phyloP scores from a whole-genome alignment of 2,797 vertebrate species.

The Podarcis lilfordi region DNA sequence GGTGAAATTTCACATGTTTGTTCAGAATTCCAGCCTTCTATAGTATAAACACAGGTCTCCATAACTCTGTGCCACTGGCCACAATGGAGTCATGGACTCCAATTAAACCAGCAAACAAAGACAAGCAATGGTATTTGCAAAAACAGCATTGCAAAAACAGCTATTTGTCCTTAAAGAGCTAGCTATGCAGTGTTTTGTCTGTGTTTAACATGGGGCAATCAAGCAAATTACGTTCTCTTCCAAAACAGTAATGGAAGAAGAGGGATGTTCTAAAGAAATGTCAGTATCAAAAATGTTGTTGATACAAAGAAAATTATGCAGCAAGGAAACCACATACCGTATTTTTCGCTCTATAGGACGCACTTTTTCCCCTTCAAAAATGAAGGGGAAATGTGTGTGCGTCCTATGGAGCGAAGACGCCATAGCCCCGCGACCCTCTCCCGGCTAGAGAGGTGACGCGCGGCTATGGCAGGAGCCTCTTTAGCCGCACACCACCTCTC shows the following conservation, averaged over 20 bases:
- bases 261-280: background rate
- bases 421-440: too few species aligned
- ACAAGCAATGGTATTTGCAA: too few species aligned
- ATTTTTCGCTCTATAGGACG: too few species aligned
- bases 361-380: too few species aligned
- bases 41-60: too few species aligned
- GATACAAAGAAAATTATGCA: background rate
- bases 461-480: too few species aligned
- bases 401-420: too few species aligned
- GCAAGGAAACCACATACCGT: background rate
- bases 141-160: too few species aligned
- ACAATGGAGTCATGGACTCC: background rate
- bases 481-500: too few species aligned
- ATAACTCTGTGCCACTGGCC: background rate
- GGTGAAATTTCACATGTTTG: background rate
- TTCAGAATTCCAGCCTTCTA: background rate
- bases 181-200: background rate
- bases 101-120: too few species aligned
- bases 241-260: background rate
- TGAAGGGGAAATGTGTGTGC: too few species aligned
- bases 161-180: background rate
- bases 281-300: background rate
- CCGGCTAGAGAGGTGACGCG: too few species aligned
- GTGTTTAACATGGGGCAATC: background rate
- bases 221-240: background rate